A percentile compares a stretch with the other conserved stretches of the same genome.
Evolutionary conservation across 2,113 vertebrate species (phyloP).

Genomic region (Chaenogobius annularis): DNA sequence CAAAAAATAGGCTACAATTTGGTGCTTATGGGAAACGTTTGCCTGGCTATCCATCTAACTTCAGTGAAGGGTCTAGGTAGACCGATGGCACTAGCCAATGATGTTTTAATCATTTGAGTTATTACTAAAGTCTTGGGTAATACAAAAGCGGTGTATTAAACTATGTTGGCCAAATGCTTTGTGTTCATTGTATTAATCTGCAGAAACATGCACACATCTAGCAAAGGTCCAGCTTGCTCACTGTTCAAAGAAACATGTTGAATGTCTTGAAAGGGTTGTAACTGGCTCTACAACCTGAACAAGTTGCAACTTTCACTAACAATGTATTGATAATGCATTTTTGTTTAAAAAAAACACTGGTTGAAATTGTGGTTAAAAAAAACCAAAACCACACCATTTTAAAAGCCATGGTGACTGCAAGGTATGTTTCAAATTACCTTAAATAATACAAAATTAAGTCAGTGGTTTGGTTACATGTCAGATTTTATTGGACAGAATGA

Average conservation of each 20-base stretch:
- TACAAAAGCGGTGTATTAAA: constrained; percentile 48
- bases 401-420: too few relatives aligned
- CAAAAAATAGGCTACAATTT: constrained; percentile 25
- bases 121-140: constrained; percentile 15
- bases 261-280: too few relatives aligned
- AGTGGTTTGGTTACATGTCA: constrained; percentile 62
- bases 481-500: constrained; percentile 76
- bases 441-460: neutral
- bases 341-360: too few relatives aligned
- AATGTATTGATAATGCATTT: too few relatives aligned
- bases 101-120: constrained; percentile 48
- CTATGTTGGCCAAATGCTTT: constrained; percentile 43
- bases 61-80: constrained; percentile 21
- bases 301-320: too few relatives aligned
- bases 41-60: constrained; percentile 25
- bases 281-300: too few relatives aligned
- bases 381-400: too few relatives aligned
- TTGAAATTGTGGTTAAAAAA: too few relatives aligned
- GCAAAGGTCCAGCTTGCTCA: too few relatives aligned
- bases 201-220: neutral
- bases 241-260: too few relatives aligned
- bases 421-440: neutral
- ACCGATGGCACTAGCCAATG: constrained; percentile 38
- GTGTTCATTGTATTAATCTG: neutral
- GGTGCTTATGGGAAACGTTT: constrained; percentile 42